These are phyloP conservation scores for Bombus pyrosoma DNA, from an alignment of 1,140 invertebrate species.

Conservation along the genomic window DNA sequence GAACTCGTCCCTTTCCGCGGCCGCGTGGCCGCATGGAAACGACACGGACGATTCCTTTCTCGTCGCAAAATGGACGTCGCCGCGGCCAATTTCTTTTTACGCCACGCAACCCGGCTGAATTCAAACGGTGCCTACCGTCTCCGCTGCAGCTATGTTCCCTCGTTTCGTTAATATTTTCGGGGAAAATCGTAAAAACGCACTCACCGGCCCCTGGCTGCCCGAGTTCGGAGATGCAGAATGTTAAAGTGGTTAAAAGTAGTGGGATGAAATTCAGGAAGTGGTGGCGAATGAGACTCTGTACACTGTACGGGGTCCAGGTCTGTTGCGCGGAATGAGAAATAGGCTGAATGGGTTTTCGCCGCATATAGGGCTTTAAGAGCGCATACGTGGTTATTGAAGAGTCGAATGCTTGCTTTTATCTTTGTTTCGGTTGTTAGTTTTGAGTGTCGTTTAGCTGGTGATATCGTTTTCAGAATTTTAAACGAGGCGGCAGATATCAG, in stretches of 20 bases:
- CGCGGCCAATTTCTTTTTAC: conserved; percentile 42
- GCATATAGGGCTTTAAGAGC: neutral
- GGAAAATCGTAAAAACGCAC: neutral
- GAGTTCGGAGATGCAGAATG: too few relatives aligned
- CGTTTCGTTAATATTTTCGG: neutral
- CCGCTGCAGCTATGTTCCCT: neutral
- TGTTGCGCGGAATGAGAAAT: neutral
- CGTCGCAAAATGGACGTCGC: neutral
- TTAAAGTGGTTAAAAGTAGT: neutral
- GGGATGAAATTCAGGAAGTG: conserved; percentile 8
- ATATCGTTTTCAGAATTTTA: neutral
- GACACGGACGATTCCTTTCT: conserved; percentile 13
- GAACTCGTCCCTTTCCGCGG: neutral
- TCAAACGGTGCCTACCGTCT: conserved; percentile 26
- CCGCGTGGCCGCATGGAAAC: conserved; percentile 44
- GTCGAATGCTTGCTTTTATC: neutral
- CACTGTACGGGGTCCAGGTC: neutral
- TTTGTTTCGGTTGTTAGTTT: neutral
- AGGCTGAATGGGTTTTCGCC: neutral
- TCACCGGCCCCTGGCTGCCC: neutral
- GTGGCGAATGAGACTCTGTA: neutral
- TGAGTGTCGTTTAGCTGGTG: neutral
- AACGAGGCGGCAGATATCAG: neutral
- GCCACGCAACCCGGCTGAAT: conserved; percentile 6
- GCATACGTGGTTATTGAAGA: neutral